Conservation (phyloP, 2,113 vertebrate genomes). For the Nycticorax nycticorax region DNA sequence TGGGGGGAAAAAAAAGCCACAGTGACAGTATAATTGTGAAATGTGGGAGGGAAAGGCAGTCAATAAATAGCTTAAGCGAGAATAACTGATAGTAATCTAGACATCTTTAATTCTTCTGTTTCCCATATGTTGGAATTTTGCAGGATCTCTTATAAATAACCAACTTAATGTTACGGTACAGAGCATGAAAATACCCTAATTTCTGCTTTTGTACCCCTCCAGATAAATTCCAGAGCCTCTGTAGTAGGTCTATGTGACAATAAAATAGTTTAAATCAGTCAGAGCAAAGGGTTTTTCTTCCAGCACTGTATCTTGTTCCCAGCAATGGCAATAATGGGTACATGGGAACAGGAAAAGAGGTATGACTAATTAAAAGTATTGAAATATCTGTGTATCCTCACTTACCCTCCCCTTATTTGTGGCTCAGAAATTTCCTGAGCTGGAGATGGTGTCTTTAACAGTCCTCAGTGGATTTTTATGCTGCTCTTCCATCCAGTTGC, state of each 20-base stretch:
- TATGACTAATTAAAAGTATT: neutral
- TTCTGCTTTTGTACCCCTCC: neutral
- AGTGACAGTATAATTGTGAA: neutral
- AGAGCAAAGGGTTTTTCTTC: neutral
- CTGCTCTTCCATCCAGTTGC: neutral
- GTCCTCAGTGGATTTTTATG: neutral
- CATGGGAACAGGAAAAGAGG: neutral
- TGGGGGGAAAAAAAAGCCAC: neutral
- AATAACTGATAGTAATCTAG: neutral
- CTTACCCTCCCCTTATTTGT: neutral
- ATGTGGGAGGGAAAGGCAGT: neutral
- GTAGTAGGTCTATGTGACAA: neutral
- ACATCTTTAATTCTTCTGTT: neutral
- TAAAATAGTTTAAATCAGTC: neutral
- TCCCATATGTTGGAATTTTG: neutral
- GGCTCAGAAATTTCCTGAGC: neutral
- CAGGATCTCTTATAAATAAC: neutral
- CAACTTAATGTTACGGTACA: neutral
- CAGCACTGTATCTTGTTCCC: neutral
- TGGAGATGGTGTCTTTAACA: neutral
- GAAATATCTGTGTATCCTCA: neutral
- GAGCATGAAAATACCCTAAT: neutral
- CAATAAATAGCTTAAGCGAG: neutral
- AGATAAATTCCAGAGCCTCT: neutral
- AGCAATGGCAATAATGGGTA: neutral